Evolutionary conservation across 2,113 vertebrate genomes (phyloP), one percentile per base, ranked within the genome.

Genomic region (zebrafish (Danio rerio)): DNA sequence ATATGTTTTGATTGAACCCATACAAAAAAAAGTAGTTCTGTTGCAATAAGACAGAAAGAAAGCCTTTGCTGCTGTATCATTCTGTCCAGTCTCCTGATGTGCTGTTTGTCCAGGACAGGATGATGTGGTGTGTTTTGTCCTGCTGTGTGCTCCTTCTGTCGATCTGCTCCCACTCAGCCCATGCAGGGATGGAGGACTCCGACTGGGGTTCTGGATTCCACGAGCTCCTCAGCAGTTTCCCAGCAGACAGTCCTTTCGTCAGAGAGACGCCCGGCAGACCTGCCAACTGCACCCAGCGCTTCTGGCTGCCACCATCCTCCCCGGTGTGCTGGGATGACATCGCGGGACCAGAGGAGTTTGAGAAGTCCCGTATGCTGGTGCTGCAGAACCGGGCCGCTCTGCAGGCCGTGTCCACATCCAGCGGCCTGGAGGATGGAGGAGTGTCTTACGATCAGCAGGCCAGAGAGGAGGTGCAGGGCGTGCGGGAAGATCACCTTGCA

Each of bases 311-410:
- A 0, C 87, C 93, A 0, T 87, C 91, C 69, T 80, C 89, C 40
- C 75, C 86, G 0, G 81, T 90, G 79, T 95, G 94, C 81, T 92
- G 93, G 93, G 93, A 92, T 16, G 88, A 92, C 84, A 82, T 92
- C 7, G 94, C 87, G 0, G 91, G 85, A 0, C 92, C 92, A 0
- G 86, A 94, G 78, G 94, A 95, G 85, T 93, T 95, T 20, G 90
- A 91, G 81, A 84, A 62, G 43, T 92, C 92, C 13, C 92, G 94
- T 12, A 85, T 94, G 43, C 89, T 94, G 3, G 87, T 91, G 9
- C 91, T 94, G 49, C 94, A 95, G 88, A 95, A 94, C 89, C 83
- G 92, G 53, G 94, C 93, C 0, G 88, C 93, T 2, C 90, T 95
- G 66, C 89, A 93, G 74, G 91, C 92, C 0, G 88, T 94, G 81